A percentile compares a stretch with the other conserved stretches of the same genome.
phyloP scores from a whole-genome alignment of 1,140 invertebrate species.

The Pemphigus obesinymphae region DNA sequence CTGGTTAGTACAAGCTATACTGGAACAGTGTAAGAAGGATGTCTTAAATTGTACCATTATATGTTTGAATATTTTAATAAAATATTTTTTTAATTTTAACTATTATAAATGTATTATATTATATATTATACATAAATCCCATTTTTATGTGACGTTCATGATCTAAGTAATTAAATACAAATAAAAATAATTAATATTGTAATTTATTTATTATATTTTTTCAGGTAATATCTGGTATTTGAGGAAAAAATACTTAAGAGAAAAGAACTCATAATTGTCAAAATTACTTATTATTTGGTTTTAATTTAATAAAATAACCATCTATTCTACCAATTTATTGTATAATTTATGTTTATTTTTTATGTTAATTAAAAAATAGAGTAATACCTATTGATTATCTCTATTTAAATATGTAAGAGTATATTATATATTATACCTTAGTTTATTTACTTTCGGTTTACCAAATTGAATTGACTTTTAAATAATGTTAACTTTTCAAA shows the following conservation, averaged over 20 bases:
- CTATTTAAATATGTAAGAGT: background rate
- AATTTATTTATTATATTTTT: background rate
- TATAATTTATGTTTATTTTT: background rate
- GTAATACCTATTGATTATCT: background rate
- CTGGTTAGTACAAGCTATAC: too few relatives aligned
- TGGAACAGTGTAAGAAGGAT: too few relatives aligned
- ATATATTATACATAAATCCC: too few relatives aligned
- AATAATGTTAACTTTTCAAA: background rate
- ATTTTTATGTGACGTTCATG: too few relatives aligned
- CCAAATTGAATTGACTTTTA: background rate
- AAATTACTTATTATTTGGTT: conserved; percentile 6
- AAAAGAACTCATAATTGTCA: background rate
- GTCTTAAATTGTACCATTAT: too few relatives aligned
- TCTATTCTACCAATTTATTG: background rate
- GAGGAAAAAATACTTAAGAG: background rate
- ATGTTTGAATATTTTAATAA: too few relatives aligned
- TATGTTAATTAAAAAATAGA: background rate
- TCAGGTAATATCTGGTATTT: background rate
- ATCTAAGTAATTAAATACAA: too few relatives aligned
- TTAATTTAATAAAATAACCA: background rate
- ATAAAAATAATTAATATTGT: too few relatives aligned
- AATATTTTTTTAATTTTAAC: too few relatives aligned
- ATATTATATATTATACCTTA: background rate
- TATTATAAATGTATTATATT: too few relatives aligned
- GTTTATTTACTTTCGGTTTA: background rate